Evolutionary conservation across 2,888 invertebrate genomes (phyloP).

Genomic region (Chloromyia formosa): DNA sequence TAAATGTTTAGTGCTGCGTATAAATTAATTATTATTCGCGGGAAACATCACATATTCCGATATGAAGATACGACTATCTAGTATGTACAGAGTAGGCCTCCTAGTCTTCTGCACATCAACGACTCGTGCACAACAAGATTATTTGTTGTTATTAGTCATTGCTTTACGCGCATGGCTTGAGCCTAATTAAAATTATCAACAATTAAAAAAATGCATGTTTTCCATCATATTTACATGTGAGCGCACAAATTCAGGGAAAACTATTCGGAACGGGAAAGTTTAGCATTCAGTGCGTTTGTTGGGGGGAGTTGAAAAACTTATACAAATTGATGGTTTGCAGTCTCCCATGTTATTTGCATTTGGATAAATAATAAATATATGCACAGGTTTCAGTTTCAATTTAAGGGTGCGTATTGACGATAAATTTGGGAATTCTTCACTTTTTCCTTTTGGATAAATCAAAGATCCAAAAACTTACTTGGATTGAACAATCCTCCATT

Average conservation of each 20-base stretch:
- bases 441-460: too few species aligned
- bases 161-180: constrained; percentile 4
- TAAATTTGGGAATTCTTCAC: too few species aligned
- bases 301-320: too few species aligned
- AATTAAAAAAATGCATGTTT: constrained; percentile 36
- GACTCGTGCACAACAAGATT: constrained; percentile 8
- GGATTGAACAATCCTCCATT: too few species aligned
- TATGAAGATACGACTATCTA: background rate
- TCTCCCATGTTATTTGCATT: too few species aligned
- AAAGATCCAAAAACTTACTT: too few species aligned
- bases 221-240: constrained; percentile 37
- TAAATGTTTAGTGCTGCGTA: too few species aligned
- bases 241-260: constrained; percentile 42
- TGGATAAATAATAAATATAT: too few species aligned
- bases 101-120: background rate
- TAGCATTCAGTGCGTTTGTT: too few species aligned
- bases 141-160: constrained; percentile 33
- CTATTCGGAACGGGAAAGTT: background rate
- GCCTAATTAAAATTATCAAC: constrained; percentile 39
- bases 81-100: background rate
- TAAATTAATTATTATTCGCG: background rate
- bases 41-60: constrained; percentile 28
- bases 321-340: too few species aligned
- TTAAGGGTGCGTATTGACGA: too few species aligned
- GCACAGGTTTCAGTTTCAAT: too few species aligned